Evolutionary conservation across 2,113 vertebrate genomes (phyloP).

Genomic region (Morone saxatilis): DNA sequence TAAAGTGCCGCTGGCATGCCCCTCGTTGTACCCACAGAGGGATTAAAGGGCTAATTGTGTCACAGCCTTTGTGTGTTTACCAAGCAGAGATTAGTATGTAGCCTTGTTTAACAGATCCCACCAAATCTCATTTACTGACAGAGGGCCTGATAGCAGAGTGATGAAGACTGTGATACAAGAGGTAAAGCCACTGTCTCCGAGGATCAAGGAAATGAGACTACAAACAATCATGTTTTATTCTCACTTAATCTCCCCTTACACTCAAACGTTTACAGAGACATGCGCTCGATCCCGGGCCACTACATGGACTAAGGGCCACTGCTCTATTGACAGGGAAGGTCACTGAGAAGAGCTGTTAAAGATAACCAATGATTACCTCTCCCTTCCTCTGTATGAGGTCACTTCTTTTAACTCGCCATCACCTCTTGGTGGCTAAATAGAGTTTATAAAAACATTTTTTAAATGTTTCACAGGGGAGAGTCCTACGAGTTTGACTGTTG

Average conservation of each 20-base stretch:
- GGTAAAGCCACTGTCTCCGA: slow-evolving; percentile 48
- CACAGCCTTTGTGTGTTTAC: slow-evolving; percentile 71
- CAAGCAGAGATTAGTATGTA: slow-evolving; percentile 73
- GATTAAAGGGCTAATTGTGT: slow-evolving; percentile 77
- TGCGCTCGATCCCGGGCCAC: not conserved
- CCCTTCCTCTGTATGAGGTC: slow-evolving; percentile 20
- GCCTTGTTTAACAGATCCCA: slow-evolving; percentile 74
- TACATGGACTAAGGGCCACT: not conserved
- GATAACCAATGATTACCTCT: slow-evolving; percentile 33
- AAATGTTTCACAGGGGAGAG: not conserved
- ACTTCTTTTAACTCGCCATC: not conserved
- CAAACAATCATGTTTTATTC: slow-evolving; percentile 55
- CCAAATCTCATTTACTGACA: slow-evolving; percentile 74
- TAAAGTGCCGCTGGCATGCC: slow-evolving; percentile 50
- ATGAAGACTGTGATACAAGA: slow-evolving; percentile 57
- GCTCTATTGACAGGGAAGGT: slow-evolving; percentile 36
- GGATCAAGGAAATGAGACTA: slow-evolving; percentile 51
- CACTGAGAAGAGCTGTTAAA: slow-evolving; percentile 35
- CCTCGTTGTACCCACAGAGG: slow-evolving; percentile 55
- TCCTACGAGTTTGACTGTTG: not conserved
- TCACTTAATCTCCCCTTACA: slow-evolving; percentile 42
- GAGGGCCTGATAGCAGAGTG: slow-evolving; percentile 61
- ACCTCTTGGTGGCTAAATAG: not conserved
- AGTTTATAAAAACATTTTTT: not conserved
- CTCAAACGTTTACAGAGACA: slow-evolving; percentile 26